Percentiles rank a stretch among this genome's conserved stretches.
phyloP scores from a whole-genome alignment of 2,113 vertebrate species.

The Clupea harengus region DNA sequence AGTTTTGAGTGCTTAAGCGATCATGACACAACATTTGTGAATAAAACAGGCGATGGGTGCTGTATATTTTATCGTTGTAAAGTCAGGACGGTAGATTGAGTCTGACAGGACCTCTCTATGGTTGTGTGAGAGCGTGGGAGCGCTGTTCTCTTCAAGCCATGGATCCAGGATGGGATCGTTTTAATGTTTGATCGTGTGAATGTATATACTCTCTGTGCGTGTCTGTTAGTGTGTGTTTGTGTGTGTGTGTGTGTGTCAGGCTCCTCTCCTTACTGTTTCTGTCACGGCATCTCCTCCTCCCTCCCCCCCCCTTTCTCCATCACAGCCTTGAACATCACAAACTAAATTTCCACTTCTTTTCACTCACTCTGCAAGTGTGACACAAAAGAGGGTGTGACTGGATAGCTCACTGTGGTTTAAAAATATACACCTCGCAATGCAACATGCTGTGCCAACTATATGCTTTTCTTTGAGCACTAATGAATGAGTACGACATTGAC shows the following conservation, averaged over 20 bases:
- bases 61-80: slow-evolving; percentile 19
- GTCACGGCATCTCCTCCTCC: background rate
- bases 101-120: background rate
- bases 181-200: background rate
- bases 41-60: background rate
- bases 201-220: background rate
- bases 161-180: background rate
- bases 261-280: background rate
- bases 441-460: background rate
- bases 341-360: background rate
- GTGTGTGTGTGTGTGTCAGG: background rate
- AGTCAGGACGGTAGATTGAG: slow-evolving; percentile 5
- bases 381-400: background rate
- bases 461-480: background rate
- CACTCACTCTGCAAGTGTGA: background rate
- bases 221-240: background rate
- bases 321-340: slow-evolving; percentile 1
- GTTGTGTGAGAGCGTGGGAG: background rate
- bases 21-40: background rate
- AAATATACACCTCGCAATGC: background rate
- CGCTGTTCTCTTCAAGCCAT: background rate
- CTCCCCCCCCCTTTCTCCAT: background rate
- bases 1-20: background rate
- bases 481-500: background rate
- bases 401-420: background rate